A percentile compares a stretch with the other conserved stretches of the same genome.
These are phyloP conservation scores for Menura novaehollandiae DNA, from an alignment of 2,113 vertebrate genomes.

Conservation along the genomic window DNA sequence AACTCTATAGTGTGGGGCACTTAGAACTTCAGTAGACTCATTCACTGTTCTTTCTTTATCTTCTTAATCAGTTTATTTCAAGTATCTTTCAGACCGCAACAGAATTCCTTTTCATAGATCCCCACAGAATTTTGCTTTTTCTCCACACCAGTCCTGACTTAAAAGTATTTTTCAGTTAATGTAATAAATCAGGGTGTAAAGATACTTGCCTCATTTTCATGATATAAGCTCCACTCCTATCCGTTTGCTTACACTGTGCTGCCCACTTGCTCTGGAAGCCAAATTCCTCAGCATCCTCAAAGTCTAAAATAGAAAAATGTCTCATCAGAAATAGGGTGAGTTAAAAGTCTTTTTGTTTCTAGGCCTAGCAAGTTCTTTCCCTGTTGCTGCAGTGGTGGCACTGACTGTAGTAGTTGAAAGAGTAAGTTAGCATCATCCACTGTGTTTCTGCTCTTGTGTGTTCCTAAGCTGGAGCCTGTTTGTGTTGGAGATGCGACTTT, in stretches of 20 bases:
- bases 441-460: neutral
- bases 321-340: neutral
- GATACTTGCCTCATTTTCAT: neutral
- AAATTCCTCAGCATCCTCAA: neutral
- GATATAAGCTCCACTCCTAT: neutral
- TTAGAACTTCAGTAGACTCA: neutral
- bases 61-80: neutral
- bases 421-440: neutral
- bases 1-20: neutral
- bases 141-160: neutral
- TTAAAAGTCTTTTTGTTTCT: neutral
- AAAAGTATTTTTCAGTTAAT: neutral
- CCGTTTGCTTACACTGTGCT: neutral
- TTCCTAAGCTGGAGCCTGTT: neutral
- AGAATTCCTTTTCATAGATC: neutral
- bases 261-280: neutral
- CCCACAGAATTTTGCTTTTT: neutral
- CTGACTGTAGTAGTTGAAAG: neutral
- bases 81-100: neutral
- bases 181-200: neutral
- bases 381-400: neutral
- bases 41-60: neutral
- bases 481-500: neutral
- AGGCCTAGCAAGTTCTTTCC: neutral
- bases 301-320: neutral